phyloP scores from a whole-genome alignment of 2,888 invertebrate genomes.

The Patella ulyssiponensis region DNA sequence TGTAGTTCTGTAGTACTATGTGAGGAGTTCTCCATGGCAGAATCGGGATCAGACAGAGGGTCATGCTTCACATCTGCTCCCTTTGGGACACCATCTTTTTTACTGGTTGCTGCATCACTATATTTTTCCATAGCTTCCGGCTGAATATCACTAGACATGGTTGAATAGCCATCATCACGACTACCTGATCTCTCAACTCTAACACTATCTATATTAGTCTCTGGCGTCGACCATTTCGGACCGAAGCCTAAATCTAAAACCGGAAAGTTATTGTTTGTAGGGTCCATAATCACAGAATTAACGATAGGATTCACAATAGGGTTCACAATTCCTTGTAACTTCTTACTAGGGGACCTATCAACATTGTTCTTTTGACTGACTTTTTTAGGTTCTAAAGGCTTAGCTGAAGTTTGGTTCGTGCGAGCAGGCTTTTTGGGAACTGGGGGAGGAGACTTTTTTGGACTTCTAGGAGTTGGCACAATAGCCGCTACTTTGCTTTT shows the following conservation, averaged over 20 bases:
- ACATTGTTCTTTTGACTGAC: background rate
- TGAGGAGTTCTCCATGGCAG: constrained; percentile 48
- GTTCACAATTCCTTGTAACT: constrained; percentile 6
- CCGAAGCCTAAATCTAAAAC: background rate
- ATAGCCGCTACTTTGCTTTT: constrained; percentile 16
- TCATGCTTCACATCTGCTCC: constrained; percentile 27
- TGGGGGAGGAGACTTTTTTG: constrained; percentile 41
- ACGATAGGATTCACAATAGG: background rate
- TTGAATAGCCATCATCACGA: constrained; percentile 66
- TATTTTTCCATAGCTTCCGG: constrained; percentile 60
- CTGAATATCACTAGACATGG: constrained; percentile 66
- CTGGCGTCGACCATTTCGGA: constrained; percentile 41
- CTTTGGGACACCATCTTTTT: constrained; percentile 21
- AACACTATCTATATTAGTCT: constrained; percentile 54
- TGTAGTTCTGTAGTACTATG: constrained; percentile 47
- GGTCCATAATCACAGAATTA: background rate
- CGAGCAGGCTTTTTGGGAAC: constrained; percentile 41
- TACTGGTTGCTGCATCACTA: constrained; percentile 43
- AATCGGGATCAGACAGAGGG: constrained; percentile 42
- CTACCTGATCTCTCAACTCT: constrained; percentile 63
- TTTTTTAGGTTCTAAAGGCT: background rate
- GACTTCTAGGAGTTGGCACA: constrained; percentile 14
- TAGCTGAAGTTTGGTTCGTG: background rate
- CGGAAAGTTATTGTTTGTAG: background rate
- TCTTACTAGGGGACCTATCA: background rate